A percentile compares a stretch with the other conserved stretches of the same genome.
Conservation (phyloP, 2,888 invertebrate species). For the Drosophila falleni region DNA sequence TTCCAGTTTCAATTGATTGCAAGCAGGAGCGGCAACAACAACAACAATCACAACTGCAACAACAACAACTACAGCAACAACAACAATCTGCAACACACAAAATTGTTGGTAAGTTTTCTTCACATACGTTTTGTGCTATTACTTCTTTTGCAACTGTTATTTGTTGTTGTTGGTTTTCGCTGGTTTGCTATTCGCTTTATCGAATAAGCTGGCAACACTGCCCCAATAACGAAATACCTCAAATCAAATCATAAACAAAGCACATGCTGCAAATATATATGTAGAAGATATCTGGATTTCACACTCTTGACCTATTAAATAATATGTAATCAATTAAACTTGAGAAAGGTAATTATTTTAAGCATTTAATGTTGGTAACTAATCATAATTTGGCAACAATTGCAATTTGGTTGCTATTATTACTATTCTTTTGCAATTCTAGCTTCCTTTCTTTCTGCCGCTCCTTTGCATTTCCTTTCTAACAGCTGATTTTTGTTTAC, state of each 20-base stretch:
- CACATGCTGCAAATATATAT: conserved; percentile 4
- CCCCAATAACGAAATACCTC: conserved; percentile 53
- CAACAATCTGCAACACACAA: conserved; percentile 3
- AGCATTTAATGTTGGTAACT: not conserved
- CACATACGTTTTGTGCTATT: conserved; percentile 70
- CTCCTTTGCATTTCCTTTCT: not conserved
- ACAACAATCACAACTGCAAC: conserved; percentile 8
- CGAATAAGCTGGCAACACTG: conserved; percentile 60
- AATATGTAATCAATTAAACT: not conserved
- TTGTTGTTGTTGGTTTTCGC: conserved; percentile 1
- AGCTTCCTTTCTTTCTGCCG: not conserved
- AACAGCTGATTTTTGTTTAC: conserved; percentile 56
- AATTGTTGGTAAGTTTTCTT: conserved; percentile 67
- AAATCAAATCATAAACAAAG: conserved; percentile 33
- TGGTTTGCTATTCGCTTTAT: conserved; percentile 30
- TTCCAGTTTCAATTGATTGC: conserved; percentile 72
- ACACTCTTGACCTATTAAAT: conserved; percentile 29
- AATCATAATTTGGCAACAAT: not conserved
- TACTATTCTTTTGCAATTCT: not conserved
- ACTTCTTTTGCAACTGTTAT: conserved; percentile 70
- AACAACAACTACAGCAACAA: conserved; percentile 12
- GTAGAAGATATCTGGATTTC: conserved; percentile 3
- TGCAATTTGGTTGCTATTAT: not conserved
- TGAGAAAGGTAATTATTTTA: not conserved
- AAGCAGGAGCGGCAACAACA: conserved; percentile 43